phyloP scores from a whole-genome alignment of 1,140 invertebrate genomes.

The Drosophila mayri region DNA sequence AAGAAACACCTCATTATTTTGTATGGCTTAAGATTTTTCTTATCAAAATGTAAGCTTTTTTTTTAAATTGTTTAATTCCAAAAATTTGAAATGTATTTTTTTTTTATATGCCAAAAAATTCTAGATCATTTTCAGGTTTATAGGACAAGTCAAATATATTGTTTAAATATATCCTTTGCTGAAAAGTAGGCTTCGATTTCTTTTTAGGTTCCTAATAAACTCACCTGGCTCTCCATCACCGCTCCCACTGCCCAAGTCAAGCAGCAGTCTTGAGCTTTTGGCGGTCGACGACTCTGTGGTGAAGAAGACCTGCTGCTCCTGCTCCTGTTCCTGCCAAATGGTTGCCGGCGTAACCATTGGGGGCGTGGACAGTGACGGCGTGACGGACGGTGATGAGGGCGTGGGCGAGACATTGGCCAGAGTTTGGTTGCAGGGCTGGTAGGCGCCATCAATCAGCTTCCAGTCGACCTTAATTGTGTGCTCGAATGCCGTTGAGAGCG shows the following conservation, averaged over 20 bases:
- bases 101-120: too few species aligned
- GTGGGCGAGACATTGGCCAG: slow-evolving; percentile 68
- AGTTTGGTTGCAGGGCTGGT: slow-evolving; percentile 77
- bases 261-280: slow-evolving; percentile 9
- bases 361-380: slow-evolving; percentile 21
- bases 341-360: slow-evolving; percentile 48
- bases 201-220: background rate
- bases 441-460: slow-evolving; percentile 74
- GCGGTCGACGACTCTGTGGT: slow-evolving; percentile 11
- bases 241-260: slow-evolving; percentile 58
- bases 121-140: too few species aligned
- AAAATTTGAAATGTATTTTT: too few species aligned
- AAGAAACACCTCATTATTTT: background rate
- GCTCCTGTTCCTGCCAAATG: slow-evolving; percentile 20
- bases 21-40: too few species aligned
- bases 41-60: too few species aligned
- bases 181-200: background rate
- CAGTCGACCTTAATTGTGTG: slow-evolving; percentile 83
- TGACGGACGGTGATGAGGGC: slow-evolving; percentile 26
- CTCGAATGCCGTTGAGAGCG: slow-evolving; percentile 89
- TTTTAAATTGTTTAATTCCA: too few species aligned
- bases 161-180: background rate
- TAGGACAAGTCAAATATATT: too few species aligned
- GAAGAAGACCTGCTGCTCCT: background rate
- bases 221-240: slow-evolving; percentile 65